A percentile compares a stretch with the other conserved stretches of the same genome.
These are phyloP conservation scores for Megaceryle alcyon DNA, from an alignment of 2,797 vertebrate genomes.

Conservation along the genomic window DNA sequence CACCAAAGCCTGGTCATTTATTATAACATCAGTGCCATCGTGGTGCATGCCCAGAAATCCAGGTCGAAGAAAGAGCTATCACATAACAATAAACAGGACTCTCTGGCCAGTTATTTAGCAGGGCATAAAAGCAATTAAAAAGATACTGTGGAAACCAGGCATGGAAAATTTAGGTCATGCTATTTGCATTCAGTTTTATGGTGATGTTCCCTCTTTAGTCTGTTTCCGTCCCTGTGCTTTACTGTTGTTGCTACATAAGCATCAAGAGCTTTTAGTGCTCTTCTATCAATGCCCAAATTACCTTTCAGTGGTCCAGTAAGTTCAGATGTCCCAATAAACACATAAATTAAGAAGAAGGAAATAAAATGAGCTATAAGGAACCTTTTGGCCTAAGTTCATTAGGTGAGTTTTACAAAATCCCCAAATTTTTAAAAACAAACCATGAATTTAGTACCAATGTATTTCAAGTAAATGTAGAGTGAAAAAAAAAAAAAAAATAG, in stretches of 20 bases:
- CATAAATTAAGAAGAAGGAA: not conserved
- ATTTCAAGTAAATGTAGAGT: not conserved
- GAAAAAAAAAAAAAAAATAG: too few species aligned
- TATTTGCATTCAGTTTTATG: conserved; percentile 26
- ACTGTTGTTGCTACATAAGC: not conserved
- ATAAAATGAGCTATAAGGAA: not conserved
- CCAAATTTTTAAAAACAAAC: not conserved
- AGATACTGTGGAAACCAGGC: conserved; percentile 12
- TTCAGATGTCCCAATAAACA: not conserved
- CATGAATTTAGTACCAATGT: not conserved
- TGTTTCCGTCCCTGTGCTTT: not conserved
- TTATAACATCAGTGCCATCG: not conserved
- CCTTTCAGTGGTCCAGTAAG: not conserved
- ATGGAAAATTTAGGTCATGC: conserved; percentile 51
- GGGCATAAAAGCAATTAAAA: conserved; percentile 3
- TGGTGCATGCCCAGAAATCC: not conserved
- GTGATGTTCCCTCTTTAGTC: conserved; percentile 10
- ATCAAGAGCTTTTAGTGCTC: not conserved
- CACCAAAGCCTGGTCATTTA: not conserved
- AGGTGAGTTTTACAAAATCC: not conserved
- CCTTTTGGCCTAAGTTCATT: not conserved
- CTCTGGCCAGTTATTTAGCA: conserved; percentile 6
- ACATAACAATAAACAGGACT: conserved; percentile 15
- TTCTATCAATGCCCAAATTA: not conserved
- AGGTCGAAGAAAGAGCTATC: not conserved